Conservation (phyloP, 2,113 vertebrate genomes). For the Urocolius indicus region DNA sequence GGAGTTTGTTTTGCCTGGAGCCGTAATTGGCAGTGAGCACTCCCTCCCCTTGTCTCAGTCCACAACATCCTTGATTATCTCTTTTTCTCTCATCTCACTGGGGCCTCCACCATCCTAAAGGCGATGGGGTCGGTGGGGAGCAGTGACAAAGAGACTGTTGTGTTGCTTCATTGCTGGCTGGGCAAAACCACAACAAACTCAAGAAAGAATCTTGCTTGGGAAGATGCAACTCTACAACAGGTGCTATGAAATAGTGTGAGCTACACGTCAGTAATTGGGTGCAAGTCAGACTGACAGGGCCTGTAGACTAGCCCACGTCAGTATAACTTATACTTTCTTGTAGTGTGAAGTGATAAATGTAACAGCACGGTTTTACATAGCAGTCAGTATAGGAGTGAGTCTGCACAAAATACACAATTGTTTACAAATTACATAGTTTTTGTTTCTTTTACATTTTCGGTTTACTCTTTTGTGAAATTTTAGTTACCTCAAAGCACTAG, state of each 20-base stretch:
- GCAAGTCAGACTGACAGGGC: conserved; percentile 1
- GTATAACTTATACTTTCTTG: not conserved
- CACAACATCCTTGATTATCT: too few species aligned
- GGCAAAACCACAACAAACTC: not conserved
- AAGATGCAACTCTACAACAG: not conserved
- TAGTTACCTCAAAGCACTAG: not conserved
- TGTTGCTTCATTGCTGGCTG: too few species aligned
- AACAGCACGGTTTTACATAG: not conserved
- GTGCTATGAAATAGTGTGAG: conserved; percentile 9
- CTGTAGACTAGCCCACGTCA: not conserved
- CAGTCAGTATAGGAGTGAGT: not conserved
- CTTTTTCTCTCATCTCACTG: too few species aligned
- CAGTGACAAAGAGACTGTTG: too few species aligned
- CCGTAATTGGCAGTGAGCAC: too few species aligned
- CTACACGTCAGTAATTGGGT: not conserved
- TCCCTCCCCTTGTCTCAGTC: too few species aligned
- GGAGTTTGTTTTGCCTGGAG: too few species aligned
- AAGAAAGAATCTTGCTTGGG: not conserved
- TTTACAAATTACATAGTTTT: not conserved
- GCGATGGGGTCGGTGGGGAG: too few species aligned
- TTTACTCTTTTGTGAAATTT: not conserved
- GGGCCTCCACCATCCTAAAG: too few species aligned
- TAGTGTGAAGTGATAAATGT: conserved; percentile 4
- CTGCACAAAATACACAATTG: not conserved
- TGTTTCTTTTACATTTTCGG: not conserved